Base-by-base conservation (phyloP, 2,888 invertebrate genomes). In the Agrochola macilenta region DNA sequence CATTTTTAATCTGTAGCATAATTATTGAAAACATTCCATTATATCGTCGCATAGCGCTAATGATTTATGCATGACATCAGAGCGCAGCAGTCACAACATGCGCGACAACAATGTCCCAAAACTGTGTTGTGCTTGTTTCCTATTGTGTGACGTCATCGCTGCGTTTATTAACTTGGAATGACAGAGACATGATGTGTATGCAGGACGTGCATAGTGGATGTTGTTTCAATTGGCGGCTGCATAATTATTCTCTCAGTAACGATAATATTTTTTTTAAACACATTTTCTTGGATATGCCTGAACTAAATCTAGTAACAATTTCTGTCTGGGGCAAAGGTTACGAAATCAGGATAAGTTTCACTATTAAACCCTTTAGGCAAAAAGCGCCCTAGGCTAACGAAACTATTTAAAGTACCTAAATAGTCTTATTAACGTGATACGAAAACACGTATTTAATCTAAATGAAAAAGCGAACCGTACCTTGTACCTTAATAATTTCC, bases 11-110 rank as follows among this genome's bases (percentile, higher is more conserved):
- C 52, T 63, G 65, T n/a, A 39, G 26, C 35, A 66, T 74, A 76
- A 70, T 46, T 30, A 87, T 78, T 82, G 70, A 74, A 85, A 84
- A 75, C 70, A 39, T 65, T 68, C 35, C 76, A 84, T 66, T 68
- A 70, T 74, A 64, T 23, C 81, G 70, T 66, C 65, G 69, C 71
- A 57, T 61, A n/a, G 57, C 26, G 14, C 52, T 63, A 74, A 75
- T 82, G 74, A 82, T 85, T 87, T 87, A 85, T 86, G 79, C 70
- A 87, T 85, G 81, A 75, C 76, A 76, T 87, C 82, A 70, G 26
- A 35, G 20, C 61, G 26, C 61, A 58, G 26, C 69, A 76, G 82
- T 58, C 78, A 69, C 71, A 74, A 74, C 20, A 74, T n/a, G 26
- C 69, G 54, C 63, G 58, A 68, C 66, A 69, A 84, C 74, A 84